Conservation (phyloP, 2,888 invertebrate species). For the Notodonta dromedarius region DNA sequence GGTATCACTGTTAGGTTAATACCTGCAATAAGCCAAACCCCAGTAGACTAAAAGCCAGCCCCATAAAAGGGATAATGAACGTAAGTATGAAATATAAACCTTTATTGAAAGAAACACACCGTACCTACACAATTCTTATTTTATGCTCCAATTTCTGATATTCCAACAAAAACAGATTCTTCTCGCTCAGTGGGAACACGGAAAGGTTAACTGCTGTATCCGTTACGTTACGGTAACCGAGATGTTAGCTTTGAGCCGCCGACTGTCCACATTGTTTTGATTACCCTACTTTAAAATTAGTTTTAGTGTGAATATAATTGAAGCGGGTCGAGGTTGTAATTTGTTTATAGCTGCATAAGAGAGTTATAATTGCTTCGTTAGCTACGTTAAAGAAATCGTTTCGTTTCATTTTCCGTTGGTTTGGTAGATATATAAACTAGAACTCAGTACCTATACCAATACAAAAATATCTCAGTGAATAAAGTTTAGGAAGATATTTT, state of each 20-base stretch:
- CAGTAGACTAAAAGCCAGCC: too few species aligned
- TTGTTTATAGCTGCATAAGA: slow-evolving; percentile 1
- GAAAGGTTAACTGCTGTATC: slow-evolving; percentile 54
- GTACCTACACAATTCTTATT: background rate
- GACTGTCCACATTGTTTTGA: slow-evolving; percentile 43
- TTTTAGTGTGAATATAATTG: slow-evolving; percentile 4
- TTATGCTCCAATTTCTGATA: slow-evolving; percentile 27
- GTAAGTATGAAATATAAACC: too few species aligned
- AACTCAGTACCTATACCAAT: too few species aligned
- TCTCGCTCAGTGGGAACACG: slow-evolving; percentile 47
- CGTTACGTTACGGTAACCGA: slow-evolving; percentile 65
- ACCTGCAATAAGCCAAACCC: too few species aligned
- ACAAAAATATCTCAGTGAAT: too few species aligned
- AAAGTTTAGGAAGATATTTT: too few species aligned
- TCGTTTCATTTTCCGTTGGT: too few species aligned
- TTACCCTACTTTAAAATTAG: slow-evolving; percentile 39
- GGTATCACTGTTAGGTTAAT: too few species aligned
- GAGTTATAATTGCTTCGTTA: background rate
- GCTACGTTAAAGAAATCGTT: too few species aligned
- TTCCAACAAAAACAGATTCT: slow-evolving; percentile 30
- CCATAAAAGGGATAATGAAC: too few species aligned
- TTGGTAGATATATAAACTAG: too few species aligned
- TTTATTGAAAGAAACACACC: background rate
- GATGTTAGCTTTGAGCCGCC: slow-evolving; percentile 30
- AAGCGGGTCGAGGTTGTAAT: slow-evolving; percentile 2